phyloP scores from a whole-genome alignment of 2,888 invertebrate genomes.

The Nomada fucata region DNA sequence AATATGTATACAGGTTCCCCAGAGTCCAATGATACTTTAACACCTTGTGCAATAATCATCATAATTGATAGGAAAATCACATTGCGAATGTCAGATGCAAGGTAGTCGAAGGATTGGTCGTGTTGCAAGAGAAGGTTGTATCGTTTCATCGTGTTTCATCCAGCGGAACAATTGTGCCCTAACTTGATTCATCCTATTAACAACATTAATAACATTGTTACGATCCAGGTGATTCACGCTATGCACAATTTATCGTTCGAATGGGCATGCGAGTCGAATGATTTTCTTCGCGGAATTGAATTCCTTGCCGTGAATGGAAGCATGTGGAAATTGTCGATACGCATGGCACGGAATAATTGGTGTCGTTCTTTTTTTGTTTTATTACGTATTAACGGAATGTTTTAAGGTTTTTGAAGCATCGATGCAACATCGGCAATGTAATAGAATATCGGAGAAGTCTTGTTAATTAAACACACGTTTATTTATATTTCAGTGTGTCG shows the following conservation, averaged over 20 bases:
- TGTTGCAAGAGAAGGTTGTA: background rate
- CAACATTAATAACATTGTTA: slow-evolving; percentile 13
- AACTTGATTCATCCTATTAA: slow-evolving; percentile 29
- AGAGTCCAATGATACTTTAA: slow-evolving; percentile 18
- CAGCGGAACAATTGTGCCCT: background rate
- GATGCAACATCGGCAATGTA: background rate
- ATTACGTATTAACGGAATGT: background rate
- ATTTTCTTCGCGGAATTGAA: slow-evolving; percentile 4
- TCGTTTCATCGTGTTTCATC: slow-evolving; percentile 5
- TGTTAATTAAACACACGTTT: background rate
- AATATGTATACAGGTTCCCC: background rate
- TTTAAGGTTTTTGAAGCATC: background rate
- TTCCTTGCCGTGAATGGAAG: slow-evolving; percentile 8
- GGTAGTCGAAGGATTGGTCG: background rate
- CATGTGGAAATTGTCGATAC: slow-evolving; percentile 29
- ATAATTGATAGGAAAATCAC: background rate
- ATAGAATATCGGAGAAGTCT: too few relatives aligned
- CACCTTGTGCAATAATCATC: slow-evolving; percentile 21
- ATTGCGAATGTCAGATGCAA: background rate
- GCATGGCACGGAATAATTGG: slow-evolving; percentile 19
- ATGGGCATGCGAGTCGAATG: slow-evolving; percentile 19
- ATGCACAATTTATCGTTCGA: slow-evolving; percentile 1
- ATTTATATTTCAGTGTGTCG: background rate
- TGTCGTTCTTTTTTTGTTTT: slow-evolving; percentile 4
- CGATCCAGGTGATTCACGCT: slow-evolving; percentile 3